A percentile compares a stretch with the other conserved stretches of the same genome.
These are phyloP conservation scores for Exaiptasia diaphana DNA, from an alignment of 64 coral and sea anemone species.

Conservation along the genomic window DNA sequence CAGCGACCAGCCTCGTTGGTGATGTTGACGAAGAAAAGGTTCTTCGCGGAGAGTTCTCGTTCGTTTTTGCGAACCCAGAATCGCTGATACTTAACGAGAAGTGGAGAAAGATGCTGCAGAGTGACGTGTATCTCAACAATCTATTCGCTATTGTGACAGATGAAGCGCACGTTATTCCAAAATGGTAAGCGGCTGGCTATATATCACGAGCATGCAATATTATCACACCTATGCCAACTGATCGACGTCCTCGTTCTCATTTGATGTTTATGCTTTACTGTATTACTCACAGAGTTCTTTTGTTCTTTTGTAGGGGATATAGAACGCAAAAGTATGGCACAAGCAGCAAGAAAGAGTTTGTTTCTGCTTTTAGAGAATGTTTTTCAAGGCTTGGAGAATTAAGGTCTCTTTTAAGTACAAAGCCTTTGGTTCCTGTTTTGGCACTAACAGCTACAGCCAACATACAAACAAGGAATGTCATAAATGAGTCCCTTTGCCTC, in stretches of 20 bases:
- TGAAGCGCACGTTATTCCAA: no score
- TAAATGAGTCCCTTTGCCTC: background rate
- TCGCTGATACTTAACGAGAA: no score
- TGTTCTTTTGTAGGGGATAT: no score
- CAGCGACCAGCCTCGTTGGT: background rate
- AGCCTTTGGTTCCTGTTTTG: background rate
- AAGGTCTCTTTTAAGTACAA: background rate
- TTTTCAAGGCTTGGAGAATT: background rate
- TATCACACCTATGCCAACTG: no score
- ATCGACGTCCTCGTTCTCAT: no score
- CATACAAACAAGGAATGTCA: background rate
- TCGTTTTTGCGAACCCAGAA: background rate
- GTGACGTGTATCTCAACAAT: no score
- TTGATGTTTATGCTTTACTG: background rate
- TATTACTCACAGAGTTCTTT: background rate
- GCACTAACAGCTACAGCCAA: background rate
- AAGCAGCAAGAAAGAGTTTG: slow-evolving; percentile 15
- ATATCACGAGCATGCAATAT: no score
- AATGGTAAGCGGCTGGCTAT: no score
- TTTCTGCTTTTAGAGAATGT: slow-evolving; percentile 19
- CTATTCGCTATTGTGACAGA: no score
- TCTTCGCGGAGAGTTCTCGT: background rate
- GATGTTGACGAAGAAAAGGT: background rate
- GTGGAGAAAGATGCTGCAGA: no score
- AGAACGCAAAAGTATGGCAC: slow-evolving; percentile 9